Evolutionary conservation across 2,797 vertebrate genomes (phyloP), one percentile per base, ranked within the genome.

Genomic region (Phyllotis vaccarum): DNA sequence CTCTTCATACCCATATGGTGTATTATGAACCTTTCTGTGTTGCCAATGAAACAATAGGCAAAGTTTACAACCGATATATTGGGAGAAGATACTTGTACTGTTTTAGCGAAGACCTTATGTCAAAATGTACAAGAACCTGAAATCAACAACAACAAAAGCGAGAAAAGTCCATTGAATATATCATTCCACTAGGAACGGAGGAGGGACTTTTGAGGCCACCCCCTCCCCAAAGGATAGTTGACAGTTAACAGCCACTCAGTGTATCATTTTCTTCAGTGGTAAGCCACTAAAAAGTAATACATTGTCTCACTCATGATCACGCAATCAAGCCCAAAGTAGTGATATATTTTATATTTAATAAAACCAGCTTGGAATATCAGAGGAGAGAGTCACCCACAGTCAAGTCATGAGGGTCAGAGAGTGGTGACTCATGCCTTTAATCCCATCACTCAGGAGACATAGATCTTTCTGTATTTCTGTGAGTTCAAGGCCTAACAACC

Each of bases 21-120:
- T 70, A 79, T 94, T 83, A 24, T 19, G 40, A 66, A 64, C 27
- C 6, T n/a, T 95, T 86, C 46, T 90, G n/a, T 90, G 92, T 94
- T 79, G 31, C 31, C 34, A 58, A 72, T 31, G 16, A 87, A 92
- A 64, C 13, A 52, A 52, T 83, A 68, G n/a, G 46, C 37, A 43
- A 94, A 72, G 52, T 52, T 95, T 58, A 79, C 22, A 81, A 64
- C 40, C 43, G 37, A 94, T 82, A 34, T 56, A 17, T 31, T 79
- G 37, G 60, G 29, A 64, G 86, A 80, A 80, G 40, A 81, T 86
- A 90, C 19, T 89, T 80, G 34, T 34, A 89, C 3, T 75, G 27
- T 85, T 40, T 37, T 24, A 80, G 16, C 12, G 11, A 85, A 17
- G 21, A 4, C 40, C 24, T 72, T 54, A n/a, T 46, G 37, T 74